phyloP scores from a whole-genome alignment of 1,140 invertebrate genomes.

The Pantala flavescens region DNA sequence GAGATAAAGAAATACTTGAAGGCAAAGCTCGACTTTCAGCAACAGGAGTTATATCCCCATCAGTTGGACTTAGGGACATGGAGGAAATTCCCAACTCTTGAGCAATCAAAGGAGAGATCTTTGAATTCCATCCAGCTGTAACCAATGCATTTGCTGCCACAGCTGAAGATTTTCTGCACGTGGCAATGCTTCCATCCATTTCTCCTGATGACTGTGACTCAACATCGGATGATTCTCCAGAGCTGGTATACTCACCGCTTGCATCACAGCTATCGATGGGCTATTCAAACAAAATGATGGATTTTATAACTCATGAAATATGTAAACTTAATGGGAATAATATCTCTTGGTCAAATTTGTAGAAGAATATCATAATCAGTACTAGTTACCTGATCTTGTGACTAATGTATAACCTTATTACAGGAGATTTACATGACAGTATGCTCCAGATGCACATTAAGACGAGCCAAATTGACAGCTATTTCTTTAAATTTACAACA shows the following conservation, averaged over 20 bases:
- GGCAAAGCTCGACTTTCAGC: not conserved
- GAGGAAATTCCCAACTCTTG: not conserved
- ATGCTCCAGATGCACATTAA: too few relatives aligned
- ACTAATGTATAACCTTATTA: too few relatives aligned
- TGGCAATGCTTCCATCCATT: conserved; percentile 47
- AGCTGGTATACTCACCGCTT: conserved; percentile 78
- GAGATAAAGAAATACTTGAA: not conserved
- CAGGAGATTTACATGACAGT: too few relatives aligned
- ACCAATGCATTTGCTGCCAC: not conserved
- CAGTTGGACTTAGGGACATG: not conserved
- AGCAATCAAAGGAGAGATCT: not conserved
- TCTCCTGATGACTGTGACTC: conserved; percentile 63
- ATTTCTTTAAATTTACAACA: too few relatives aligned
- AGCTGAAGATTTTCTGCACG: conserved; percentile 31
- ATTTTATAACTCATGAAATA: too few relatives aligned
- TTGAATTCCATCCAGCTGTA: not conserved
- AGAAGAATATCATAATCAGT: too few relatives aligned
- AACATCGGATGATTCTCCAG: conserved; percentile 46
- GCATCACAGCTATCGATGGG: conserved; percentile 65
- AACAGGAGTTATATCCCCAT: not conserved
- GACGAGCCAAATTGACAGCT: too few relatives aligned
- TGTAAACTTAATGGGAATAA: too few relatives aligned
- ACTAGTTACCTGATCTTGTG: too few relatives aligned
- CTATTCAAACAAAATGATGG: conserved; percentile 20
- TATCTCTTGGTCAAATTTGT: too few relatives aligned